Evolutionary conservation across 1,140 invertebrate genomes (phyloP), one percentile per base, ranked within the genome.

Genomic region (Hycleus phaleratus): DNA sequence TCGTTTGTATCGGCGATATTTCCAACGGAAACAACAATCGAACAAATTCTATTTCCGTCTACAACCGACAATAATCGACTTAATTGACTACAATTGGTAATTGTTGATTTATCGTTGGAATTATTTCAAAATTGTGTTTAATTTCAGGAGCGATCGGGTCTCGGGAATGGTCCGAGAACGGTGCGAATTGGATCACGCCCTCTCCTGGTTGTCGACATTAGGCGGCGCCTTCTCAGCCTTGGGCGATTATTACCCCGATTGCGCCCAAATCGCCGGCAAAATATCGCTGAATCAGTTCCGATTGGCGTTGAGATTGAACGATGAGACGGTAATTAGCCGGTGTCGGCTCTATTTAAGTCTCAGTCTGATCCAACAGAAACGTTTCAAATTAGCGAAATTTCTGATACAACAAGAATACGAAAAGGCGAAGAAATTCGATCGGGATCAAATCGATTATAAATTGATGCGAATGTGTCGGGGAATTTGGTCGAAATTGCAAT

Each of bases 181-280:
- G 61, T 78, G 85, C 61, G 85, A 93, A 75, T 76, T 93, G 60
- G 90, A 93, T 69, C 82, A 90, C 77, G 80, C 87, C 6, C 87
- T 96, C 80, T 92, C 91, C 3, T 96, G 93, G 92, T 77, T 97
- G 3, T 97, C 93, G n/a, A 97, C 95, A 1, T 78, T 98, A 9
- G 95, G 95, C 47, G 94, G 94, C 44, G 95, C 90, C 4, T 97
- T 91, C 76, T 97, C 94, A 18, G 87, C 93, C 6, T 77, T 97
- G 46, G 95, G 95, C 11, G 94, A 97, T 70, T 81, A 88, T 62
- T 87, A 86, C 75, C 67, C 76, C 49, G 74, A 85, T 67, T 94
- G 85, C 80, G 92, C 94, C 54, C 76, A 87, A 68, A 83, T 86
- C 60, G 94, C 94, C 48, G 92, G 90, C 0, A 84, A 84, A 73